Percentiles rank a stretch among this genome's conserved stretches.
Conservation (phyloP, 2,888 invertebrate species). For the Acanthosepion esculentum region DNA sequence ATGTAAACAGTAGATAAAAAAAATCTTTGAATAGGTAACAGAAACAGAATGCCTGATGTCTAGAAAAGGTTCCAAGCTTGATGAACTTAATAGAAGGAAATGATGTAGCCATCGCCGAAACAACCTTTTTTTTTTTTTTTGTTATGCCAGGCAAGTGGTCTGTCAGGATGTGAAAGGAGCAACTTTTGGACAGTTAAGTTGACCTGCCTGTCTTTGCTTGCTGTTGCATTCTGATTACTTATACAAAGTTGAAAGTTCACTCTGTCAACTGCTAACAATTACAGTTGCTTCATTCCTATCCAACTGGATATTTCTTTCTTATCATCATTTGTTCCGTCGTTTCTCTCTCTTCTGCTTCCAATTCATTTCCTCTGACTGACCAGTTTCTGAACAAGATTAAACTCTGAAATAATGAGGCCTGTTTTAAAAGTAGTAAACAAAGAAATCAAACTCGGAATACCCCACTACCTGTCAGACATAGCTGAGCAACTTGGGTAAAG, state of each 20-base stretch:
- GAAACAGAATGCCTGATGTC: too few relatives aligned
- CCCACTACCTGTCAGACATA: too few relatives aligned
- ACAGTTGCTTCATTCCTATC: not conserved
- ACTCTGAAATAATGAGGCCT: not conserved
- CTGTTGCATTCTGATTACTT: too few relatives aligned
- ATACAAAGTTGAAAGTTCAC: not conserved
- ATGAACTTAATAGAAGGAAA: too few relatives aligned
- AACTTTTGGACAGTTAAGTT: not conserved
- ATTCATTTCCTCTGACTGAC: not conserved
- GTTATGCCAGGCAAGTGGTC: too few relatives aligned
- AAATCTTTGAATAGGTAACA: too few relatives aligned
- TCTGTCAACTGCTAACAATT: not conserved
- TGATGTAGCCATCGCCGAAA: too few relatives aligned
- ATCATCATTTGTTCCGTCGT: not conserved
- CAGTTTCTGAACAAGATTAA: not conserved
- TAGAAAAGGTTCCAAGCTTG: too few relatives aligned
- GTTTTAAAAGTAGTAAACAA: not conserved
- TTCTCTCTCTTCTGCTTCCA: not conserved
- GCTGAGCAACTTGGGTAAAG: not conserved
- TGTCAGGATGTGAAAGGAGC: too few relatives aligned
- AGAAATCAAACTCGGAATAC: not conserved
- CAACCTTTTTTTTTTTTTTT: too few relatives aligned
- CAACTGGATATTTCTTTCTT: not conserved
- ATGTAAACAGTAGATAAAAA: too few relatives aligned
- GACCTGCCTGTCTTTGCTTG: not conserved